These are phyloP conservation scores for Aurelia coerulea DNA, from an alignment of 30 jellyfish, hydroid and myxozoan genomes.

Conservation along the genomic window DNA sequence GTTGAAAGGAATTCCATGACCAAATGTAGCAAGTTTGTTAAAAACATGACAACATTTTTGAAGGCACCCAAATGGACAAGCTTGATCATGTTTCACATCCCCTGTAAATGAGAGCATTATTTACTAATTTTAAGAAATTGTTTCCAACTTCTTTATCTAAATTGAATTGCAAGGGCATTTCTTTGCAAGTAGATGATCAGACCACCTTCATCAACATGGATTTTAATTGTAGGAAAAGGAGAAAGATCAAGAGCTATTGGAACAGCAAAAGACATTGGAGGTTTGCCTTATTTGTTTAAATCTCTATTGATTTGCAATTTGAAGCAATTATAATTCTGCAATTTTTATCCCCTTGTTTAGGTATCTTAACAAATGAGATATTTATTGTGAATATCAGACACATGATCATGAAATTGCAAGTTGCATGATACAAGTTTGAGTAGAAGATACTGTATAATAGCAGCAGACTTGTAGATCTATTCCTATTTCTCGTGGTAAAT, in stretches of 20 bases:
- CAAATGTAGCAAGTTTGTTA: conserved; percentile 6
- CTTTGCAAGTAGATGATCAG: too few relatives aligned
- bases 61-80: conserved; percentile 18
- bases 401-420: too few relatives aligned
- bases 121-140: too few relatives aligned
- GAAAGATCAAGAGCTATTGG: neutral
- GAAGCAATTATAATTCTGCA: conserved; percentile 5
- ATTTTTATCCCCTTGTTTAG: too few relatives aligned
- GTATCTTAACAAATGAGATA: too few relatives aligned
- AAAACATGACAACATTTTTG: neutral
- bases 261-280: neutral
- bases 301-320: conserved; percentile 4
- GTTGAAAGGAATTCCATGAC: conserved; percentile 7
- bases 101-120: conserved; percentile 12
- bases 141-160: neutral
- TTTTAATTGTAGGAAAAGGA: neutral
- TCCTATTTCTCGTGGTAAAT: too few relatives aligned
- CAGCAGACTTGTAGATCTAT: too few relatives aligned
- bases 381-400: too few relatives aligned
- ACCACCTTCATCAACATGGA: too few relatives aligned
- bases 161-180: too few relatives aligned
- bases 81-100: neutral
- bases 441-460: too few relatives aligned
- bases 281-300: neutral
- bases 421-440: too few relatives aligned